These are phyloP conservation scores for Scyliorhinus canicula DNA, from an alignment of 2,797 vertebrate species.

Conservation along the genomic window DNA sequence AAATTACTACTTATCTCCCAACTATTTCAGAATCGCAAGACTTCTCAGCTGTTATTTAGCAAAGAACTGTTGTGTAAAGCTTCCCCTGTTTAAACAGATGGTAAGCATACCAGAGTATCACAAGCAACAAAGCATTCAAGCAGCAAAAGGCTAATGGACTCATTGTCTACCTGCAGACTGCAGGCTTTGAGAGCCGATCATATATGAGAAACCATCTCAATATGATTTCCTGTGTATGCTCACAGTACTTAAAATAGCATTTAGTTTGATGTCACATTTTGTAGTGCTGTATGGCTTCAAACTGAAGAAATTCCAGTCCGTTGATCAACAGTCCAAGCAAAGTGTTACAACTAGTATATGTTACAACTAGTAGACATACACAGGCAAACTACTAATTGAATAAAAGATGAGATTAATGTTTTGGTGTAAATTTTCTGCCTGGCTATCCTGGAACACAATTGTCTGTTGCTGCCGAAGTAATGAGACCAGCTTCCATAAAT, in stretches of 20 bases:
- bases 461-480: not conserved
- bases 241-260: conserved; percentile 1
- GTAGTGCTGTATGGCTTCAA: not conserved
- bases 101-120: not conserved
- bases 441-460: not conserved
- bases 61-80: not conserved
- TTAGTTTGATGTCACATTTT: not conserved
- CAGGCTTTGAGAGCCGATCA: not conserved
- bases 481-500: not conserved
- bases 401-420: not conserved
- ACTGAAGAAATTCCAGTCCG: not conserved
- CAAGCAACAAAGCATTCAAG: conserved; percentile 15
- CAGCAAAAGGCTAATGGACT: conserved; percentile 1
- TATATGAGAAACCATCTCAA: not conserved
- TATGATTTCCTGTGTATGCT: conserved; percentile 11
- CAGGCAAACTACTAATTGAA: not conserved
- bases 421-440: not conserved
- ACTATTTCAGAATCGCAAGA: not conserved
- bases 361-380: not conserved
- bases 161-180: conserved; percentile 31
- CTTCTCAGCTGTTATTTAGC: not conserved
- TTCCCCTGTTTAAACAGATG: conserved; percentile 34
- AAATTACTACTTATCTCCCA: not conserved
- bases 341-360: not conserved
- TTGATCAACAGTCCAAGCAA: not conserved